Evolutionary conservation across 2,888 invertebrate species (phyloP).

Genomic region (Dasypogon diadema): DNA sequence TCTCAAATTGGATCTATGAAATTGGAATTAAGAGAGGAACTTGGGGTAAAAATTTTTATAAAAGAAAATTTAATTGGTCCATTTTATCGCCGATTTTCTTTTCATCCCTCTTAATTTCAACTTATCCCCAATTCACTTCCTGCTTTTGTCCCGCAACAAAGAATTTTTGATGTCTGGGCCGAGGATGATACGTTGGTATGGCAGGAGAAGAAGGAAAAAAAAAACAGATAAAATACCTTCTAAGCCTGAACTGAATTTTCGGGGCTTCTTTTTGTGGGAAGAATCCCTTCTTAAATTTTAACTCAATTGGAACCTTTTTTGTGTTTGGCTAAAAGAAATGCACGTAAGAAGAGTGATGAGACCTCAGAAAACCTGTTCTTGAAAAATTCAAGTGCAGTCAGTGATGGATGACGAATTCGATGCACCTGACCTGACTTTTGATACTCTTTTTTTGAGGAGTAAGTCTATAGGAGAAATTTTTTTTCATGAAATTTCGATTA

Average conservation of each 20-base stretch:
- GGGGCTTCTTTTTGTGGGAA: slow-evolving; percentile 18
- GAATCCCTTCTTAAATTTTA: slow-evolving; percentile 26
- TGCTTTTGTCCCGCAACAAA: slow-evolving; percentile 19
- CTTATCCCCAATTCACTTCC: slow-evolving; percentile 8
- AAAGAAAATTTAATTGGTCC: slow-evolving; percentile 33
- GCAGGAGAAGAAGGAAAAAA: neutral
- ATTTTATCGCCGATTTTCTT: slow-evolving; percentile 31
- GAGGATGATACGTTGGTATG: slow-evolving; percentile 36
- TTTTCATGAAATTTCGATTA: too few species aligned
- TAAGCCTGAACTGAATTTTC: slow-evolving; percentile 27
- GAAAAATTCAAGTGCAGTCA: neutral
- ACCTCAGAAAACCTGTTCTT: slow-evolving; percentile 24
- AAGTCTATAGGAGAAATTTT: too few species aligned
- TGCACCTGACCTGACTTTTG: slow-evolving; percentile 40
- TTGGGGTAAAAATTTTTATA: slow-evolving; percentile 3
- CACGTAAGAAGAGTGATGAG: too few species aligned
- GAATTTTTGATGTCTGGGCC: slow-evolving; percentile 1
- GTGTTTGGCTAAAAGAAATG: too few species aligned
- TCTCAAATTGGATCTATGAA: too few species aligned
- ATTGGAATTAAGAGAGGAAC: neutral
- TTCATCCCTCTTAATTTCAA: slow-evolving; percentile 36
- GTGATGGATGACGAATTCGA: slow-evolving; percentile 42
- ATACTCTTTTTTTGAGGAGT: slow-evolving; percentile 3
- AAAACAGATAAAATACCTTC: slow-evolving; percentile 2
- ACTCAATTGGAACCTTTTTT: slow-evolving; percentile 23